A percentile compares a stretch with the other conserved stretches of the same genome.
Conservation (phyloP, 2,888 invertebrate genomes). For the Tipula helvola region DNA sequence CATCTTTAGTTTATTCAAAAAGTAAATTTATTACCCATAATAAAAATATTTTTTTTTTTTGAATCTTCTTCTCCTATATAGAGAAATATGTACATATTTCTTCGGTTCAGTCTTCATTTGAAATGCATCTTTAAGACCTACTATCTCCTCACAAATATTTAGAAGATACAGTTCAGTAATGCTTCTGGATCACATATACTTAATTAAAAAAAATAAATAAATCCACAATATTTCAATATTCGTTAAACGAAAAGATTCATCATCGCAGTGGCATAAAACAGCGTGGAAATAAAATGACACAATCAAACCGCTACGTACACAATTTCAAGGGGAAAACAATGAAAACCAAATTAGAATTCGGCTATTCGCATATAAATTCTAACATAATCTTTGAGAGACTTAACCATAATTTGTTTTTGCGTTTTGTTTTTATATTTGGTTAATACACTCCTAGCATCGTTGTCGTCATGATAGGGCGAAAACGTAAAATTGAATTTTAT, state of each 20-base stretch:
- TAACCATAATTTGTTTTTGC: background rate
- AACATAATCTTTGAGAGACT: background rate
- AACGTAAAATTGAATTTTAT: background rate
- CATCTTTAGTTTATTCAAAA: background rate
- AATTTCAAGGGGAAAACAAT: background rate
- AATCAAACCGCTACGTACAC: background rate
- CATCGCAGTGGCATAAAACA: background rate
- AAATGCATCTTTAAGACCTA: background rate
- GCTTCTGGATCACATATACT: background rate
- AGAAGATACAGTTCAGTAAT: background rate
- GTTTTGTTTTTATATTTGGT: background rate
- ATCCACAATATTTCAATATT: background rate
- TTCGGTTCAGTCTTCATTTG: background rate
- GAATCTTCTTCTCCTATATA: background rate
- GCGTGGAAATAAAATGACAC: background rate
- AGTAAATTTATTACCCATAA: background rate
- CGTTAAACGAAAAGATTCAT: background rate
- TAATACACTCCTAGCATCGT: background rate
- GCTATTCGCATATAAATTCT: background rate
- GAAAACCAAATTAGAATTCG: background rate
- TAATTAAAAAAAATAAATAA: background rate
- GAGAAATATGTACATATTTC: no score
- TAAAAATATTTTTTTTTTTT: background rate
- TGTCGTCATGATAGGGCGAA: background rate
- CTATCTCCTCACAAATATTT: background rate